Base-by-base conservation (phyloP, 2,888 invertebrate genomes). In the Zelleria hepariella region DNA sequence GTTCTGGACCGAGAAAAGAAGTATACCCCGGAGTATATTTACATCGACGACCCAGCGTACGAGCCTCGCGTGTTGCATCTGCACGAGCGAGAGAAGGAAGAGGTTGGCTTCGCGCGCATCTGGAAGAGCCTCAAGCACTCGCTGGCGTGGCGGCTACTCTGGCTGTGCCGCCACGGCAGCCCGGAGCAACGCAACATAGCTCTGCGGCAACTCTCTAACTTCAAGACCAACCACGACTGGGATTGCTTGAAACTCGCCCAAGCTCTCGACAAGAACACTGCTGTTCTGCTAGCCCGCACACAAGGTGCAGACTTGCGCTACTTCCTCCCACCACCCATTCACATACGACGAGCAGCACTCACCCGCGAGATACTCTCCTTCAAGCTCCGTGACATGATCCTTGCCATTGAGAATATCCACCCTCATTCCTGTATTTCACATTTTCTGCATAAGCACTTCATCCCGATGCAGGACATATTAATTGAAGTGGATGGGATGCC, bases 201-300 rank as follows among this genome's bases (percentile, higher is more conserved):
- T 0, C 79, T 94, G 0, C 86, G 91, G 58, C 91, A 92, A 62
- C 80, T 95, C 18, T 92, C 93, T 1, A 86, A 90, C 32, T 90
- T 94, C 64, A 92, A 92, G 72, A 90, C 92, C 70, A 89, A 94
- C 18, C 92, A 92, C 77, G 83, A 82, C 61, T 92, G 92, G 92
- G 91, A 95, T 67, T 95, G 92, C 71, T 84, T 90, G 58, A 92
- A 94, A 69, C 89, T 97, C 62, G 95, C 96, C 5, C 95, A 96
- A 80, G 93, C 94, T 64, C 90, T 95, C 67, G 94, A 96, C 82
- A 90, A 92, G 54, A 89, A 91, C 65, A 95, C 95, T 0, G 94
- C 95, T 2, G 92, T 96, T 0, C 92, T 93, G 2, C 85, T 97
- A 58, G 96, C 97, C 0, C 89, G 96, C 66, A 92, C 92, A 2